These are phyloP conservation scores for Arenaria interpres DNA, from an alignment of 2,113 vertebrate species.

Conservation along the genomic window DNA sequence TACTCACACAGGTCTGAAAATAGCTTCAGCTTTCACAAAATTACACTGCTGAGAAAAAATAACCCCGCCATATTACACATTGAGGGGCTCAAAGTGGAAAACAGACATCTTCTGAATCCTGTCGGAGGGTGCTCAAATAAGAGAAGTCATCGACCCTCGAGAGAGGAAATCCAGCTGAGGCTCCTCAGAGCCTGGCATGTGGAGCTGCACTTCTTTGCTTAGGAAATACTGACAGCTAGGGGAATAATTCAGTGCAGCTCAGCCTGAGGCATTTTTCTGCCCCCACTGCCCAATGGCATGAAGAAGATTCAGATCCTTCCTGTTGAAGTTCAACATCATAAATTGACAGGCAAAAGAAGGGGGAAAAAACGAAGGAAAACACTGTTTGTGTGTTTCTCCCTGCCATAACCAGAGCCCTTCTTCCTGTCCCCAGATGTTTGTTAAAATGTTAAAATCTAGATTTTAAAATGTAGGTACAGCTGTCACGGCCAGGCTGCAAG, in stretches of 20 bases:
- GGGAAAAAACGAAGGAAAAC: background rate
- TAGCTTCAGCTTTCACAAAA: background rate
- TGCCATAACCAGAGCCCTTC: background rate
- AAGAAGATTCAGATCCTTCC: background rate
- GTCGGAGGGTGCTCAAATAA: background rate
- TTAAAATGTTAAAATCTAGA: background rate
- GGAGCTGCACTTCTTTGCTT: background rate
- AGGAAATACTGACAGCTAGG: slow-evolving; percentile 14
- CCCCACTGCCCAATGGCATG: background rate
- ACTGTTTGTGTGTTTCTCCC: background rate
- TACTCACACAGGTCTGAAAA: background rate
- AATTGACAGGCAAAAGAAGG: background rate
- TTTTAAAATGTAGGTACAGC: background rate
- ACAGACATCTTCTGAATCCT: background rate
- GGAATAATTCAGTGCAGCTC: background rate
- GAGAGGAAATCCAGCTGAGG: slow-evolving; percentile 5
- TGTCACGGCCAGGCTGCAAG: background rate
- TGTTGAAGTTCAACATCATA: background rate
- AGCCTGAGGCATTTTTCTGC: background rate
- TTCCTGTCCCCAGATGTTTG: background rate
- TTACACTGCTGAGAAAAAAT: background rate
- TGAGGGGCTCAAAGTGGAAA: background rate
- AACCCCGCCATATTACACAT: background rate
- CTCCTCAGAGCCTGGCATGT: background rate
- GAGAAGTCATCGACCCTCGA: background rate